Evolutionary conservation across 2,113 vertebrate species (phyloP).

Genomic region (Meleagris gallopavo): DNA sequence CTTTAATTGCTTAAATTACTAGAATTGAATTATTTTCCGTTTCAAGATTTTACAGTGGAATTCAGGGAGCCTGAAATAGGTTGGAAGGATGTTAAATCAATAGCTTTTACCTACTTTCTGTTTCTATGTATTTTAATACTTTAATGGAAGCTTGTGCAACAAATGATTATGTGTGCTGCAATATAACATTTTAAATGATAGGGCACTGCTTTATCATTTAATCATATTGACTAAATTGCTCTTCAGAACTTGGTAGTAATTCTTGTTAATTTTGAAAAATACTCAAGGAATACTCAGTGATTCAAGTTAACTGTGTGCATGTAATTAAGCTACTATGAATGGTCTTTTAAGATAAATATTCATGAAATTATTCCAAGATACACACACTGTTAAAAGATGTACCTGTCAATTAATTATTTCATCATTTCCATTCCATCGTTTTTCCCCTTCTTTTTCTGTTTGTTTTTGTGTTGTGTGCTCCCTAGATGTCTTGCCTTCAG

Average conservation of each 20-base stretch:
- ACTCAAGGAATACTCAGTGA: not conserved
- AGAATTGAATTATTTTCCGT: not conserved
- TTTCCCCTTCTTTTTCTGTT: too few species aligned
- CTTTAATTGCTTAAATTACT: not conserved
- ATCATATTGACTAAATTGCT: not conserved
- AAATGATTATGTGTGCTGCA: not conserved
- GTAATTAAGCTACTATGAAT: not conserved
- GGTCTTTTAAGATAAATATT: slow-evolving; percentile 15
- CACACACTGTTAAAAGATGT: not conserved
- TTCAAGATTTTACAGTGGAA: not conserved
- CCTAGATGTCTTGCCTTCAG: too few species aligned
- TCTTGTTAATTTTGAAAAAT: slow-evolving; percentile 2
- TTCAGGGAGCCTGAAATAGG: not conserved
- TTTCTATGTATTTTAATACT: not conserved
- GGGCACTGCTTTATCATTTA: not conserved
- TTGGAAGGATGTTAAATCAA: not conserved
- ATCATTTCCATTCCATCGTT: not conserved
- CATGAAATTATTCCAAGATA: slow-evolving; percentile 7
- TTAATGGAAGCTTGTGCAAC: not conserved
- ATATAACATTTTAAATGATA: not conserved
- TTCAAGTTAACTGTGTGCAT: slow-evolving; percentile 1
- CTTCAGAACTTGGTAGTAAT: not conserved
- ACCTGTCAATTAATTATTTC: slow-evolving; percentile 31
- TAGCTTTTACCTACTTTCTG: not conserved
- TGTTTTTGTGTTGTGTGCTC: too few species aligned